Conservation (phyloP, 2,888 invertebrate species). For the Alsophila aescularia region DNA sequence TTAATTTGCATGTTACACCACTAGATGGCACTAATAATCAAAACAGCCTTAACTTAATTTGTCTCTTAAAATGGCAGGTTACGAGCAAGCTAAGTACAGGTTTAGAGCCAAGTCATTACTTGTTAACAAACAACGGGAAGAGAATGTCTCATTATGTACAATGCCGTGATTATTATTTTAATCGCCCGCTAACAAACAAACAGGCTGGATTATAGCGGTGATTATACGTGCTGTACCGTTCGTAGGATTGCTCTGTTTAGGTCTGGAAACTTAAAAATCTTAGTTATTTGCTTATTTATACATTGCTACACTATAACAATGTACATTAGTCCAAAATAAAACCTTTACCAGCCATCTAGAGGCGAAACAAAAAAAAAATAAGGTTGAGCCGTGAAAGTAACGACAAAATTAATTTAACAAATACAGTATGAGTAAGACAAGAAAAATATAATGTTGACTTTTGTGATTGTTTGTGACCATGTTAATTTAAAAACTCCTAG, state of each 20-base stretch:
- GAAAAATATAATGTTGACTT: no score
- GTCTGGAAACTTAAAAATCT: conserved; percentile 38
- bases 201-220: conserved; percentile 59
- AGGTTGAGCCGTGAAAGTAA: no score
- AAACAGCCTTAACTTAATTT: conserved; percentile 35
- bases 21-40: conserved; percentile 13
- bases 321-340: no score
- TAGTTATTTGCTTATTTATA: no score
- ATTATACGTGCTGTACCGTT: conserved; percentile 46
- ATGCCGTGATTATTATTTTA: conserved; percentile 79
- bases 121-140: conserved; percentile 52
- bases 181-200: conserved; percentile 72
- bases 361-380: no score
- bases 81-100: conserved; percentile 43
- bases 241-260: conserved; percentile 5
- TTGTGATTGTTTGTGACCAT: no score
- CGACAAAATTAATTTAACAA: no score
- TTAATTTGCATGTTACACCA: background rate
- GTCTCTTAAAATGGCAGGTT: conserved; percentile 43
- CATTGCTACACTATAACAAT: no score
- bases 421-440: no score
- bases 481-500: no score
- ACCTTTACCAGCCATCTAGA: no score
- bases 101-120: conserved; percentile 39
- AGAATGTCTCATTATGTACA: conserved; percentile 67